Conservation (phyloP, 2,888 invertebrate species). For the Elmis aenea region DNA sequence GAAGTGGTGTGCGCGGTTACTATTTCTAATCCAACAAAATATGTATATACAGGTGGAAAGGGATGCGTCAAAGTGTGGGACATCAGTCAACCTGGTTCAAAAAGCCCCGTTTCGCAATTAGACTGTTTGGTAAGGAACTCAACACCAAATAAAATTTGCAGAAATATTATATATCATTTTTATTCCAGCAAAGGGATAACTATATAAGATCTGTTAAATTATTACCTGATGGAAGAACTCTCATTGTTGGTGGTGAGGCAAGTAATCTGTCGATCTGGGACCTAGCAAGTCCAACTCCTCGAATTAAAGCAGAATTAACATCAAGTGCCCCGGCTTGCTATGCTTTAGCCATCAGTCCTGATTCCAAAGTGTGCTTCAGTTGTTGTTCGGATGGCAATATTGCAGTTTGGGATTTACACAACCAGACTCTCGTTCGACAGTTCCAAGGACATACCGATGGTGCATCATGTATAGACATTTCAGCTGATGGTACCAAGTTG, state of each 20-base stretch:
- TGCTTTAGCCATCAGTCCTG: constrained; percentile 93
- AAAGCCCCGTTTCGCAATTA: constrained; percentile 84
- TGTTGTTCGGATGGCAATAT: constrained; percentile 97
- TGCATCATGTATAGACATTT: constrained; percentile 93
- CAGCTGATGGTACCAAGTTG: constrained; percentile 84
- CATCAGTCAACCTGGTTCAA: constrained; percentile 81
- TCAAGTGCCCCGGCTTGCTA: constrained; percentile 95
- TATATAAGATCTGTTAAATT: constrained; percentile 94
- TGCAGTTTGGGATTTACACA: constrained; percentile 96
- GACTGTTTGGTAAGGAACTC: constrained; percentile 76
- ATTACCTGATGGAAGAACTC: constrained; percentile 84
- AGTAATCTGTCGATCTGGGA: constrained; percentile 95
- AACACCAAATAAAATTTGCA: no score
- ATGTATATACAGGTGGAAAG: constrained; percentile 94
- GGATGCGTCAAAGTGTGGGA: constrained; percentile 98
- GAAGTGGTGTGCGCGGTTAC: constrained; percentile 98
- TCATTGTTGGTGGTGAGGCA: constrained; percentile 95
- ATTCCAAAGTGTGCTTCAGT: constrained; percentile 95
- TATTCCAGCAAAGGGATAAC: constrained; percentile 79
- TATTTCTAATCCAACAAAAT: constrained; percentile 87
- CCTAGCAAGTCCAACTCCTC: constrained; percentile 81
- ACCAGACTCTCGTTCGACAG: constrained; percentile 85
- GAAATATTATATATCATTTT: not conserved
- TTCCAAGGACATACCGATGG: constrained; percentile 93
- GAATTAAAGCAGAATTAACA: constrained; percentile 89